A percentile compares a stretch with the other conserved stretches of the same genome.
Conservation (phyloP, 2,797 vertebrate species). For the Pelochelys cantorii region DNA sequence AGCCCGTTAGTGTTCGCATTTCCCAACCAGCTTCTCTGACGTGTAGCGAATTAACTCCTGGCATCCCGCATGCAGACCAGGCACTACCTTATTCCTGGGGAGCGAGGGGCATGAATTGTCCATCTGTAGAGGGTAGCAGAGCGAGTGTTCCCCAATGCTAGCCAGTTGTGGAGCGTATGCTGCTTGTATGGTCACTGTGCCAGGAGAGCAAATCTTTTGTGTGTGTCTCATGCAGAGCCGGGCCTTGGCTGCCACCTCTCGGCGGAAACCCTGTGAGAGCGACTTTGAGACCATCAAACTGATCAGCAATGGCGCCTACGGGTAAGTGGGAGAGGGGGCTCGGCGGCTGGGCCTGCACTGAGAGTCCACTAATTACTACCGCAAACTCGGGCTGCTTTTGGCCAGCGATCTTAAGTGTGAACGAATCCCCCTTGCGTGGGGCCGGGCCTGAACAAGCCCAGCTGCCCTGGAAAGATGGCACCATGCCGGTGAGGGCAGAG, state of each 20-base stretch:
- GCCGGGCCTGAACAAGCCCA: no score
- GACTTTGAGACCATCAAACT: constrained; percentile 98
- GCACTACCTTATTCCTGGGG: neutral
- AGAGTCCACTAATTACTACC: no score
- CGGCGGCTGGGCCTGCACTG: neutral
- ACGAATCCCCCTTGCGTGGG: neutral
- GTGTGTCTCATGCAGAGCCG: constrained; percentile 68
- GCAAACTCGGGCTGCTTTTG: neutral
- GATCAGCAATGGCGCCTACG: constrained; percentile 97
- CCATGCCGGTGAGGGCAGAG: neutral
- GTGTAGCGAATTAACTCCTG: neutral
- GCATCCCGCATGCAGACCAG: neutral
- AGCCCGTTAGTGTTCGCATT: rapidly evolving
- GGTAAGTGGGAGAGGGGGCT: constrained; percentile 83
- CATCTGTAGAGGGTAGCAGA: neutral
- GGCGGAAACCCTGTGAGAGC: constrained; percentile 92
- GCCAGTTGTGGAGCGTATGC: neutral
- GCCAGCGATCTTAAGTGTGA: neutral
- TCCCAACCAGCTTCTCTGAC: neutral
- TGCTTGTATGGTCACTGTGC: neutral
- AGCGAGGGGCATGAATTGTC: neutral
- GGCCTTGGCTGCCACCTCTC: constrained; percentile 74
- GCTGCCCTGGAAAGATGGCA: neutral
- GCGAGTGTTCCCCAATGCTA: neutral
- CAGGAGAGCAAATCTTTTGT: neutral